Evolutionary conservation across 2,888 invertebrate species (phyloP).

Genomic region (Hyposoter dolosus): DNA sequence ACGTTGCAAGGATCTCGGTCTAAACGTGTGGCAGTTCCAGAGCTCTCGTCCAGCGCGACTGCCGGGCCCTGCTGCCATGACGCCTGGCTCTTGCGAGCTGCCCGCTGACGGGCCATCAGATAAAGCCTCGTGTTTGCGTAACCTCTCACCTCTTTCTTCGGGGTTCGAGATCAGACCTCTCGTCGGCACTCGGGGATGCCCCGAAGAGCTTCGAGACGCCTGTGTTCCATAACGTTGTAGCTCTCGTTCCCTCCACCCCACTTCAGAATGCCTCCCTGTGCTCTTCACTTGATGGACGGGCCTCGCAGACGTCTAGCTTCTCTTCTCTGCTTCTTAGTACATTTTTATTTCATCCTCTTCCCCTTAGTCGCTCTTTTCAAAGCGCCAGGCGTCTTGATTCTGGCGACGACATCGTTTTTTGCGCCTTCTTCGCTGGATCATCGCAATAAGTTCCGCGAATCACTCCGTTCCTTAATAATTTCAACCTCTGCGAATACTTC

Average conservation of each 20-base stretch:
- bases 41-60: constrained; percentile 71
- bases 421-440: constrained; percentile 42
- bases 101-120: constrained; percentile 83
- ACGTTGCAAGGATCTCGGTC: constrained; percentile 40
- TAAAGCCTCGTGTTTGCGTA: constrained; percentile 83
- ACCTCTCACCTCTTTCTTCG: constrained; percentile 82
- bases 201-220: constrained; percentile 71
- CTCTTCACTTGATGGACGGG: constrained; percentile 79
- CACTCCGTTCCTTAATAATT: neutral
- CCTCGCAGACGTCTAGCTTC: constrained; percentile 74
- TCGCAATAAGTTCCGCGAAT: neutral
- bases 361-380: constrained; percentile 73
- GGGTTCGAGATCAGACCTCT: constrained; percentile 73
- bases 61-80: constrained; percentile 57
- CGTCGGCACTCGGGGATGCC: constrained; percentile 73
- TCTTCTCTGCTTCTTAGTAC: constrained; percentile 45
- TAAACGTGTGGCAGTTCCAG: constrained; percentile 71
- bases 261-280: constrained; percentile 69
- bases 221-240: constrained; percentile 75
- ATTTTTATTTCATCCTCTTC: constrained; percentile 22
- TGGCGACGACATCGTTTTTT: constrained; percentile 49
- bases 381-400: constrained; percentile 62
- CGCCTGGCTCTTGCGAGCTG: constrained; percentile 52
- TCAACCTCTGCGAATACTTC: neutral
- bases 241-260: neutral